phyloP scores from a whole-genome alignment of 2,113 vertebrate species.

The Prietella phreatophila region DNA sequence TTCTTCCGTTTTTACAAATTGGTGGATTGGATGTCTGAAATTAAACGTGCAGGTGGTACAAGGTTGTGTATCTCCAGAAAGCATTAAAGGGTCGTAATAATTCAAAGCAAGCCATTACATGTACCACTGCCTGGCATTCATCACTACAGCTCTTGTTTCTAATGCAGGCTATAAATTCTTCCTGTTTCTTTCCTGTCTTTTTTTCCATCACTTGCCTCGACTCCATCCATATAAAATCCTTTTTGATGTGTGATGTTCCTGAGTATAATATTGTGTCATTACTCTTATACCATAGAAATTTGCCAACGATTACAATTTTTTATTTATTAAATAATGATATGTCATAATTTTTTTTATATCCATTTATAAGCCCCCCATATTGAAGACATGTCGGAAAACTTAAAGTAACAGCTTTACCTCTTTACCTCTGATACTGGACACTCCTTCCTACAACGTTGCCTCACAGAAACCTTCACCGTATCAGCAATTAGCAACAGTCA shows the following conservation, averaged over 20 bases:
- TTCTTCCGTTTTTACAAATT: neutral
- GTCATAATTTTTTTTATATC: too few species aligned
- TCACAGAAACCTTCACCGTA: neutral
- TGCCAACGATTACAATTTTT: neutral
- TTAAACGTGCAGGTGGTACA: neutral
- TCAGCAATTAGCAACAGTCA: neutral
- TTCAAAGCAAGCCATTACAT: neutral
- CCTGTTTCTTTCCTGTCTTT: neutral
- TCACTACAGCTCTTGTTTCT: neutral
- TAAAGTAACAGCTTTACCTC: neutral
- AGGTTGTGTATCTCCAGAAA: neutral
- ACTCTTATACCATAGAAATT: too few species aligned
- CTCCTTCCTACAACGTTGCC: neutral
- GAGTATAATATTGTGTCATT: neutral
- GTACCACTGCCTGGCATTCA: neutral
- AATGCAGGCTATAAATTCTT: neutral
- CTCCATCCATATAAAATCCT: neutral
- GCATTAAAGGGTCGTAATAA: neutral
- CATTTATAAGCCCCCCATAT: neutral
- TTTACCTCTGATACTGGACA: neutral
- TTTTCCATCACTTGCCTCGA: neutral
- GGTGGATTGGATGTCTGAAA: neutral
- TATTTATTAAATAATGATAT: too few species aligned
- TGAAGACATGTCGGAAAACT: neutral
- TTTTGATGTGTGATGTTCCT: neutral